Conservation (phyloP, 2,888 invertebrate species). For the Minunthozetes semirufus region DNA sequence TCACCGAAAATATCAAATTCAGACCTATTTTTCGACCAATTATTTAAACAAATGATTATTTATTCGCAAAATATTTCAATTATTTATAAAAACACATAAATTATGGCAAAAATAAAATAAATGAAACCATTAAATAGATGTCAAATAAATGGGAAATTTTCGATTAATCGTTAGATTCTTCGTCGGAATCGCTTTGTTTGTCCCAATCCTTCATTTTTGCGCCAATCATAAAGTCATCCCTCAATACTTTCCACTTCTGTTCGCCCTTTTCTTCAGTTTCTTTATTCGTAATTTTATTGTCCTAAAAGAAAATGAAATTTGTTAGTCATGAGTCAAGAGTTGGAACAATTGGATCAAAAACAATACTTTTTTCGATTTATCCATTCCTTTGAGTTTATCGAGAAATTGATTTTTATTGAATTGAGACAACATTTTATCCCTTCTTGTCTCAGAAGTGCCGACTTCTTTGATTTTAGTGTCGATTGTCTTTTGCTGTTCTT, state of each 20-base stretch:
- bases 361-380: slow-evolving; percentile 38
- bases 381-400: slow-evolving; percentile 46
- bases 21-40: too few relatives aligned
- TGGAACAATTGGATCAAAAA: slow-evolving; percentile 13
- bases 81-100: too few relatives aligned
- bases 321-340: background rate
- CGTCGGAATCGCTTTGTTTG: slow-evolving; percentile 55
- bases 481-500: slow-evolving; percentile 71
- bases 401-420: slow-evolving; percentile 49
- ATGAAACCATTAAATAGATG: background rate
- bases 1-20: too few relatives aligned
- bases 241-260: slow-evolving; percentile 53
- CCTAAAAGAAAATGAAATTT: slow-evolving; percentile 3
- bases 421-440: slow-evolving; percentile 64
- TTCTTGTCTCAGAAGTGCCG: slow-evolving; percentile 63
- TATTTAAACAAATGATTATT: too few relatives aligned
- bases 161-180: background rate
- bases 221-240: slow-evolving; percentile 83
- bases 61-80: too few relatives aligned
- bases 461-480: slow-evolving; percentile 60
- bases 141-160: background rate
- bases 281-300: slow-evolving; percentile 9
- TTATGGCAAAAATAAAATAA: too few relatives aligned
- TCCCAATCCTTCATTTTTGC: slow-evolving; percentile 78
- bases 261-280: slow-evolving; percentile 43